Evolutionary conservation across 2,888 invertebrate species (phyloP), one percentile per base, ranked within the genome.

Genomic region (Stomorhina lunata): DNA sequence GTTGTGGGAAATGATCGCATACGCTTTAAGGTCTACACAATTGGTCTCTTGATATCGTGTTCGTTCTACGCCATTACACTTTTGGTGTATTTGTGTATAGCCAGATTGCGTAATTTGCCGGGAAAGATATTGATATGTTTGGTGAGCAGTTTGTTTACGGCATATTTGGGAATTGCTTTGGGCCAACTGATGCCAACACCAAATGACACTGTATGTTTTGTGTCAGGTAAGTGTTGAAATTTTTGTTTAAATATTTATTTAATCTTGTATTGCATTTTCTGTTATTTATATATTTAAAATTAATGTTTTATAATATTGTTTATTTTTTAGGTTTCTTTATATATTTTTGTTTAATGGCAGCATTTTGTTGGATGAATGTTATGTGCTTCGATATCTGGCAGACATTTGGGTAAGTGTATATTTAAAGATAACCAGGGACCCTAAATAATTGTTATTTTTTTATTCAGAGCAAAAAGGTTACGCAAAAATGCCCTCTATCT

Each of bases 331-430:
- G 94, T 81, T 95, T 94, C 89, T 91, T 92, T 63, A 93, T 94
- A 86, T 93, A 95, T 89, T 95, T 95, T 88, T 93, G 93, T 77
- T 94, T 95, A 88, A 92, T 95, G 87, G 93, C 94, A 9, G 93
- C 95, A 63, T 95, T 95, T 89, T 93, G 93, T 68, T 95, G 95
- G 95, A 93, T 95, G 88, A 95, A 95, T 92, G 93, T 95, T 88
- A 95, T 95, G 93, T 95, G 95, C 89, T 94, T 95, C 92, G 95
- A 95, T 92, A 95, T 95, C 90, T 95, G 95, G 95, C 94, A 94
- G 93, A 95, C 95, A 86, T 95, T 95, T 90, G 94, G 95, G 95
- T 95, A 91, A 93, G 94, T 92, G 32, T 32, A 32, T 6, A 29
- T n/a, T 6, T n/a, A 43, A 9, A 9, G 27, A 22, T 53, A 5